Conservation (phyloP, 2,113 vertebrate genomes). For the Saguinus imperator region DNA sequence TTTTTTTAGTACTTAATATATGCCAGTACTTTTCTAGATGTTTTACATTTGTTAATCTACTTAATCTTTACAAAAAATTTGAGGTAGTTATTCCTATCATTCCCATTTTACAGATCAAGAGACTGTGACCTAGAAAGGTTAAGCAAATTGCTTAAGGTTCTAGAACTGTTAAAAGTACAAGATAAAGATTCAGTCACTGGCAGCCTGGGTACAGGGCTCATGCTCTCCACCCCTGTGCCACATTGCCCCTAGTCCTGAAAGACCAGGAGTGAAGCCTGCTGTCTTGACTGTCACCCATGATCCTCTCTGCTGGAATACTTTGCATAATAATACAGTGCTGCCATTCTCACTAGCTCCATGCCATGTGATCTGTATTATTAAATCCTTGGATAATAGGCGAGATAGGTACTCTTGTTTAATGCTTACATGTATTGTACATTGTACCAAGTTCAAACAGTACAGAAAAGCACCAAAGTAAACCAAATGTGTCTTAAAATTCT, state of each 20-base stretch:
- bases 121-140: background rate
- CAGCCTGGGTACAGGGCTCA: background rate
- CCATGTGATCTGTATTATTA: background rate
- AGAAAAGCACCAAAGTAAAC: background rate
- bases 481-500: background rate
- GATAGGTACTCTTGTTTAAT: background rate
- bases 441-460: background rate
- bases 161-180: background rate
- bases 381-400: background rate
- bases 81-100: background rate
- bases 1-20: background rate
- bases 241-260: background rate
- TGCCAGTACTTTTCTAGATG: background rate
- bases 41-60: background rate
- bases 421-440: background rate
- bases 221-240: background rate
- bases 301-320: background rate
- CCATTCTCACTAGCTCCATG: background rate
- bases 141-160: background rate
- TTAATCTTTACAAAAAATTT: background rate
- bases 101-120: conserved; percentile 1
- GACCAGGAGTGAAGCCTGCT: background rate
- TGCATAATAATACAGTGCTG: background rate
- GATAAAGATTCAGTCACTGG: background rate
- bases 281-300: background rate